A percentile compares a stretch with the other conserved stretches of the same genome.
Conservation (phyloP, 2,113 vertebrate genomes). For the Aegotheles bennettii region DNA sequence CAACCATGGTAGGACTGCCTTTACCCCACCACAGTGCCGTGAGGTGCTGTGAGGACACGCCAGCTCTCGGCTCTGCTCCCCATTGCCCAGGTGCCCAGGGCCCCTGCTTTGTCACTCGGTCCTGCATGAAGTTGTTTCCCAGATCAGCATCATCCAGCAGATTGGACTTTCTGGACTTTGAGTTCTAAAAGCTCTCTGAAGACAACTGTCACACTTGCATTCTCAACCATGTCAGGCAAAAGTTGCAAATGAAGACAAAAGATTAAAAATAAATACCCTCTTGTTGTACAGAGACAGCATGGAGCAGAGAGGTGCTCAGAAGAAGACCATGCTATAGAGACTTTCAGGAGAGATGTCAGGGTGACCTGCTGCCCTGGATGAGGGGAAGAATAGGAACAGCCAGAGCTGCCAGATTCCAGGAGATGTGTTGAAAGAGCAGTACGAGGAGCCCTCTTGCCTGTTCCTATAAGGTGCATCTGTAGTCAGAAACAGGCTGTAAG, state of each 20-base stretch:
- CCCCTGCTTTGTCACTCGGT: background rate
- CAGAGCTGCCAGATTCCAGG: background rate
- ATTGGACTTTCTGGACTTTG: background rate
- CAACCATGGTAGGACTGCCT: rapidly evolving
- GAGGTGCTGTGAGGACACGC: background rate
- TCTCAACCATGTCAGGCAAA: background rate
- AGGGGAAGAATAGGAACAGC: background rate
- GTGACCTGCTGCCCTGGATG: background rate
- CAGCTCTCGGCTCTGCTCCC: background rate
- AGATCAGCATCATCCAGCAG: background rate
- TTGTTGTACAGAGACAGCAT: background rate
- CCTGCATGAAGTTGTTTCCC: background rate
- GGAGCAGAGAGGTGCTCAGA: background rate
- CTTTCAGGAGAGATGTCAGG: background rate
- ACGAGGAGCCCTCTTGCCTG: background rate
- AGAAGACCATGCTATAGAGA: background rate
- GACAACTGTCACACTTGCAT: background rate
- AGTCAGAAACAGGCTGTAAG: background rate
- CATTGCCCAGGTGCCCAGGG: rapidly evolving
- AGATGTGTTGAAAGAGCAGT: background rate
- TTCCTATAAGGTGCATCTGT: background rate
- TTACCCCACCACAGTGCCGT: background rate
- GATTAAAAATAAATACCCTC: background rate
- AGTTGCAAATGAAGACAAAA: background rate
- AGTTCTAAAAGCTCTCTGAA: background rate